Evolutionary conservation across 37 sponge, comb jelly and placozoan genomes (phyloP).

Genomic region (Halichondria panicea): DNA sequence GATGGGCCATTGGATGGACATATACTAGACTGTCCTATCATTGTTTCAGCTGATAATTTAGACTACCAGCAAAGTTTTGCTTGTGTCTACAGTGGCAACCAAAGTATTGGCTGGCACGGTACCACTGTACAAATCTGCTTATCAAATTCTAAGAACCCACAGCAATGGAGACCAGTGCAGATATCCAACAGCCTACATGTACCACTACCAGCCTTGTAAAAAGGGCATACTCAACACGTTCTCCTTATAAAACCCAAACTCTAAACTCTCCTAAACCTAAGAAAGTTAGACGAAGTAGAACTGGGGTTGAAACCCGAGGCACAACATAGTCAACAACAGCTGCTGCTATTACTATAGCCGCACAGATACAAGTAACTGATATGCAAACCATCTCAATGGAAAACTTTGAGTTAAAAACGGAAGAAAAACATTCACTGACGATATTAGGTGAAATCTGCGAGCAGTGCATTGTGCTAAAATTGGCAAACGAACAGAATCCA

Average conservation of each 20-base stretch:
- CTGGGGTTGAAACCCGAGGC: conserved; percentile 3
- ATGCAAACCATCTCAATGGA: not conserved
- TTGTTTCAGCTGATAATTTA: conserved; percentile 31
- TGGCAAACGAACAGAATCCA: not conserved
- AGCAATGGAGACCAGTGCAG: too few relatives aligned
- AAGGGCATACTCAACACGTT: conserved; percentile 5
- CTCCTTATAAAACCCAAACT: conserved; percentile 2
- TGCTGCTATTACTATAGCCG: not conserved
- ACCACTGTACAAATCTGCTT: not conserved
- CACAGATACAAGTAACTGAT: not conserved
- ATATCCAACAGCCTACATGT: too few relatives aligned
- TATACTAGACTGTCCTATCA: not conserved
- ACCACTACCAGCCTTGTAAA: too few relatives aligned
- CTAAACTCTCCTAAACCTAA: conserved; percentile 12
- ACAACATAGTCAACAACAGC: not conserved
- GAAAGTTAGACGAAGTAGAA: conserved; percentile 7
- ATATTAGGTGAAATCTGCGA: not conserved
- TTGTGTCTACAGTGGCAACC: conserved; percentile 17
- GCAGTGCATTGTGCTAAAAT: conserved; percentile 14
- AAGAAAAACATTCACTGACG: not conserved
- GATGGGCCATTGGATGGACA: conserved; percentile 10
- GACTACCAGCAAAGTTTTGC: conserved; percentile 22
- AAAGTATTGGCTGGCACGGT: not conserved
- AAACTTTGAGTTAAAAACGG: conserved; percentile 4
- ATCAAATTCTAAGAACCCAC: too few relatives aligned